These are phyloP conservation scores for Vesta saturnalis DNA, from an alignment of 2,888 invertebrate genomes.

Conservation along the genomic window DNA sequence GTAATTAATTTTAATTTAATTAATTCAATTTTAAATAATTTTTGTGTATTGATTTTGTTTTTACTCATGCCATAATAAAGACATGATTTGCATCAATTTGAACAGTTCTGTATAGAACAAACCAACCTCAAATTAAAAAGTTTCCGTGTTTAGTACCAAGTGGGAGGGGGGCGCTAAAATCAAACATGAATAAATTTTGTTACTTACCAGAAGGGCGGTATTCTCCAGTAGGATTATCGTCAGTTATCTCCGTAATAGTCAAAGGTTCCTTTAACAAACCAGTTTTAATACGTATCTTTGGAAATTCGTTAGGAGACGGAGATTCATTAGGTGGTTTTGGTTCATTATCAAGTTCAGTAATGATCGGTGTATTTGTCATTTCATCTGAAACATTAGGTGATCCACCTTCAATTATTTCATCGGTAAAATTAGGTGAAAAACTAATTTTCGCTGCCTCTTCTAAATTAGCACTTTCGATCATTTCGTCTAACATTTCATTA, in stretches of 20 bases:
- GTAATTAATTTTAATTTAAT: too few relatives aligned
- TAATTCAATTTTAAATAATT: too few relatives aligned
- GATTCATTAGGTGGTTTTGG: conserved; percentile 57
- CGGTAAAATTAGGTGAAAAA: conserved; percentile 53
- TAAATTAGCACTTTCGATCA: conserved; percentile 24
- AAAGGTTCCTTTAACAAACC: conserved; percentile 54
- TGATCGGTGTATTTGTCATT: not conserved
- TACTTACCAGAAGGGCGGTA: conserved; percentile 38
- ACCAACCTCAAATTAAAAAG: too few relatives aligned
- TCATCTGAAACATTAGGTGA: not conserved
- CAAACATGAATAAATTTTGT: not conserved
- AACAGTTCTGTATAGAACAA: too few relatives aligned
- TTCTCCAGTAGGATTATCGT: conserved; percentile 56
- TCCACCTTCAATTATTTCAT: conserved; percentile 34
- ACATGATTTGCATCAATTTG: too few relatives aligned
- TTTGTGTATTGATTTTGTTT: too few relatives aligned
- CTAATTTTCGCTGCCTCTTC: conserved; percentile 41
- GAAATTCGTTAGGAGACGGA: conserved; percentile 54
- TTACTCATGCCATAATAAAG: too few relatives aligned
- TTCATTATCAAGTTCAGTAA: conserved; percentile 55
- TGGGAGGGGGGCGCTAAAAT: too few relatives aligned
- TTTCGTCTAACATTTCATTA: conserved; percentile 29
- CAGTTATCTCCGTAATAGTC: conserved; percentile 59
- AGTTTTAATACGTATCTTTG: conserved; percentile 60
- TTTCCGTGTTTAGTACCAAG: too few relatives aligned